phyloP scores from a whole-genome alignment of 2,113 vertebrate genomes.

The Herpailurus yagouaroundi region DNA sequence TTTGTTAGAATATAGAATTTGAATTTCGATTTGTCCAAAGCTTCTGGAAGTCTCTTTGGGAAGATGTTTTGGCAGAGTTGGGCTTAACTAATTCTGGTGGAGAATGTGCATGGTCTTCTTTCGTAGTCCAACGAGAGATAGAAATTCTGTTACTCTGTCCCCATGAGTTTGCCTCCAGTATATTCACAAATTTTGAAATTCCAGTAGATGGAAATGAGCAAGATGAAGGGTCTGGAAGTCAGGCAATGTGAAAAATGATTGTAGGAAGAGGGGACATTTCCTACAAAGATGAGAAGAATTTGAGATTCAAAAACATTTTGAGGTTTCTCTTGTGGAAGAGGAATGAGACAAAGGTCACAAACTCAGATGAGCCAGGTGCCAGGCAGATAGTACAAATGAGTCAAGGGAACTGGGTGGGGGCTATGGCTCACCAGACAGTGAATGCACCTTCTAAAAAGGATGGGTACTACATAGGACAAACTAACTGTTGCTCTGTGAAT shows the following conservation, averaged over 20 bases:
- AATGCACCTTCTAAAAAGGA: neutral
- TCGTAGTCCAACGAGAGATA: neutral
- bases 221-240: neutral
- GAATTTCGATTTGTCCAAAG: neutral
- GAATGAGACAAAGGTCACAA: neutral
- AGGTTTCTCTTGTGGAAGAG: neutral
- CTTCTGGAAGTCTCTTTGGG: neutral
- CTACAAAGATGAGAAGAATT: neutral
- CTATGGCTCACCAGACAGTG: neutral
- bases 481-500: neutral
- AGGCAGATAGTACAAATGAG: neutral
- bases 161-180: neutral
- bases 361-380: neutral
- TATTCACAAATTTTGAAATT: neutral
- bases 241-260: neutral
- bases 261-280: neutral
- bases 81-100: neutral
- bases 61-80: neutral
- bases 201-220: neutral
- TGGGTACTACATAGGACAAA: neutral
- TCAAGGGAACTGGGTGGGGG: neutral
- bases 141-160: neutral
- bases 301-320: neutral
- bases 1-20: neutral
- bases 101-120: neutral